Evolutionary conservation across 2,113 vertebrate species (phyloP), one percentile per base, ranked within the genome.

Genomic region (Tachysurus vachellii): DNA sequence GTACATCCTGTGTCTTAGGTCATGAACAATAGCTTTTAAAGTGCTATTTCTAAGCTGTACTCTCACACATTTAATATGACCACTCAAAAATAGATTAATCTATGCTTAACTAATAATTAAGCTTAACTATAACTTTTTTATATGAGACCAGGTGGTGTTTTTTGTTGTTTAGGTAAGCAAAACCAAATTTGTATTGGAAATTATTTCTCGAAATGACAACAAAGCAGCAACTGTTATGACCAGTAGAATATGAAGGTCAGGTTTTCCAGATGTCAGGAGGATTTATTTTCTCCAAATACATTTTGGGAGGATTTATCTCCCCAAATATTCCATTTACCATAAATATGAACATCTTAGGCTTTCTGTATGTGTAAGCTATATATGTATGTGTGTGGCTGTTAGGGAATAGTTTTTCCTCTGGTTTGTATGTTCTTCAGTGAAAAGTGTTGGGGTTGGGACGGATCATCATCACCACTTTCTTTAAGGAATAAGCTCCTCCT

Each of bases 401-500:
- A 8, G 26, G 80, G 47, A 2, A 44, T 82, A 82, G 77, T 36
- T 80, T 56, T 80, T 80, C 77, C 8, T 80, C 54, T 57, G 21
- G 59, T 42, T 59, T 81, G 54, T 57, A 81, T 50, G 50, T 61
- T 66, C 86, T 89, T 96, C 93, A 99, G 91, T 99, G 98, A 94
- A 98, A 99, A 42, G 97, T 99, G 92, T 99, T 99, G 31, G 98
- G 96, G 68, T 99, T 99, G 23, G 98, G 98, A 83, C 98, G 95
- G 90, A 99, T 99, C 98, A 99, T 99, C 98, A 99, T 99, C 86
- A 97, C 95, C 80, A 99, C 98, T 93, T 97, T 99, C 94, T 99
- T 99, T 2, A 99, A 93, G 0, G 98, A 99, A 80, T 99, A 99
- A 7, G 98, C 97, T 2, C 98, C 98, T 21, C 98, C 98, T 68